Conservation (phyloP, 2,113 vertebrate genomes). For the Lutjanus erythropterus region DNA sequence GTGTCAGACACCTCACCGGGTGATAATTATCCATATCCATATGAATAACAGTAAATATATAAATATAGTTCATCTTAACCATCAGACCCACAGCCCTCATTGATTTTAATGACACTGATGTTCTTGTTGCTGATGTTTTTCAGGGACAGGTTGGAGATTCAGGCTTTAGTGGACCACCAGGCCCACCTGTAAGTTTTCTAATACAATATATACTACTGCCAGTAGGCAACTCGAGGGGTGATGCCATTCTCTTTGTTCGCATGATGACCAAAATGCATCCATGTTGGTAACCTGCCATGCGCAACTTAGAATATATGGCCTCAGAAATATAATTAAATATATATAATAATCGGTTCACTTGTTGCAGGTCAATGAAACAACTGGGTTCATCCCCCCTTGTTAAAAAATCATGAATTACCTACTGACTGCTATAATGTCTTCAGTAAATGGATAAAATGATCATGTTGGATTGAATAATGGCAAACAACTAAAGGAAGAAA, state of each 20-base stretch:
- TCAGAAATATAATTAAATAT: no score
- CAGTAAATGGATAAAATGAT: neutral
- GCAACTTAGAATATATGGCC: no score
- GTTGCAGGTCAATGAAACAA: no score
- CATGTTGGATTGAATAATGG: neutral
- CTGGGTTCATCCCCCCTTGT: no score
- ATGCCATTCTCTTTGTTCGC: no score
- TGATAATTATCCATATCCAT: neutral
- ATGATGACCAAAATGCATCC: no score
- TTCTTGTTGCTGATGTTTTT: constrained; percentile 31
- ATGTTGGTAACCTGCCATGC: no score
- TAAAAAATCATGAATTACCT: no score
- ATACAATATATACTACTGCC: neutral
- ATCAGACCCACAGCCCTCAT: neutral
- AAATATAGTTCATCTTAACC: neutral
- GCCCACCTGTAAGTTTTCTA: constrained; percentile 73
- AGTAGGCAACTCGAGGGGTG: no score
- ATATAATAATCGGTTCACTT: no score
- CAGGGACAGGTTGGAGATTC: constrained; percentile 78
- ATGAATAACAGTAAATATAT: neutral
- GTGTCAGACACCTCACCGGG: constrained; percentile 30
- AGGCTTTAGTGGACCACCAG: constrained; percentile 81
- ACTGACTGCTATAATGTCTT: neutral
- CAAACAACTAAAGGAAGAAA: no score
- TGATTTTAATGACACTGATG: neutral